These are phyloP conservation scores for Paragorgia papillata DNA, from an alignment of 92 coral and sea anemone genomes.

Conservation along the genomic window DNA sequence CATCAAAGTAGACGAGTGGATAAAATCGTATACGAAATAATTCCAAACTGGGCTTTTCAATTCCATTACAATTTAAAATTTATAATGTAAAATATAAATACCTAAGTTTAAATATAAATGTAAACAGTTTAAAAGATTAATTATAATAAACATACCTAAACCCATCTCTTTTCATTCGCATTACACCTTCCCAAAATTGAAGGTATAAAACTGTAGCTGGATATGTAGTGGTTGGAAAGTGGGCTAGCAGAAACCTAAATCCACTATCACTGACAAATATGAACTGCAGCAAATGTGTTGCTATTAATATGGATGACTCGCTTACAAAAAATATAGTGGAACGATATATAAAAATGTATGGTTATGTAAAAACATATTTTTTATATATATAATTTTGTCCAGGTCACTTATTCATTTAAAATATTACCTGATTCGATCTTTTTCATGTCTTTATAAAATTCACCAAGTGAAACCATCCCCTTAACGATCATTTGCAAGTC, in stretches of 20 bases:
- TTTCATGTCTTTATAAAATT: neutral
- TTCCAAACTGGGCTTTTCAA: no score
- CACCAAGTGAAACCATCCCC: conserved; percentile 15
- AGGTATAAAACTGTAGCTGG: neutral
- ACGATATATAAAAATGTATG: no score
- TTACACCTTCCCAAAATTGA: conserved; percentile 3
- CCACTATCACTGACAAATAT: neutral
- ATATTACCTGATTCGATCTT: neutral
- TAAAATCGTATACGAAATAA: no score
- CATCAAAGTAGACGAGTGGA: no score
- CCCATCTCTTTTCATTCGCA: neutral
- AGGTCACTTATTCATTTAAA: neutral
- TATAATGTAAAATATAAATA: no score
- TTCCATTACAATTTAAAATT: no score
- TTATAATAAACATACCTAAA: neutral
- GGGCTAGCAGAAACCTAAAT: neutral
- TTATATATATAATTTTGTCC: neutral
- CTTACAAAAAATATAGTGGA: no score
- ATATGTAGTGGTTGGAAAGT: neutral
- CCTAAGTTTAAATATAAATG: no score
- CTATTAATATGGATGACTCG: neutral
- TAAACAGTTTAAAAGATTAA: no score
- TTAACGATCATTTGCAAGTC: conserved; percentile 26
- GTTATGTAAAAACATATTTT: neutral
- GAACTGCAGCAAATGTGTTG: conserved; percentile 6